Evolutionary conservation across 2,888 invertebrate genomes (phyloP).

Genomic region (Piscicola geometra): DNA sequence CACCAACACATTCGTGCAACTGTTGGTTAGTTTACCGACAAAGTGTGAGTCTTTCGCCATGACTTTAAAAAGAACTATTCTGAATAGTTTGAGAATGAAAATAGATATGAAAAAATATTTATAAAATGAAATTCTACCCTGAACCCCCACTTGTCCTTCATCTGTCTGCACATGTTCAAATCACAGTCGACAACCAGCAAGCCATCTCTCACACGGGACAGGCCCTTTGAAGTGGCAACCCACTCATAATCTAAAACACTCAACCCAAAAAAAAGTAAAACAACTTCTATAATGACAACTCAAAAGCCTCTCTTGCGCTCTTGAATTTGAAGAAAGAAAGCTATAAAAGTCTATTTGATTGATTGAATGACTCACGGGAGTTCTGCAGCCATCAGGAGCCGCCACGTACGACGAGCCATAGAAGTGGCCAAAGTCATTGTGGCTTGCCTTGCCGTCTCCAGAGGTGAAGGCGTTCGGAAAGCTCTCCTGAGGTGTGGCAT

Average conservation of each 20-base stretch:
- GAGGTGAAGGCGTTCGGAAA: constrained; percentile 78
- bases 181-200: constrained; percentile 82
- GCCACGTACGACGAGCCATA: constrained; percentile 92
- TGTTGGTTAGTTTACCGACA: too few relatives aligned
- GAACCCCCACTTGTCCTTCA: constrained; percentile 88
- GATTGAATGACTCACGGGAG: constrained; percentile 65
- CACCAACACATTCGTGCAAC: too few relatives aligned
- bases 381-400: constrained; percentile 85
- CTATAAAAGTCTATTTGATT: neutral
- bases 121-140: too few relatives aligned
- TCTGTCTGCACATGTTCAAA: constrained; percentile 86
- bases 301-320: neutral
- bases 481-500: constrained; percentile 60
- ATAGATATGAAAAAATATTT: too few relatives aligned
- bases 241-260: neutral
- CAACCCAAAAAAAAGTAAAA: neutral
- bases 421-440: constrained; percentile 80
- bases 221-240: constrained; percentile 58
- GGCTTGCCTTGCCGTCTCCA: constrained; percentile 70
- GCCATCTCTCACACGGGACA: constrained; percentile 74
- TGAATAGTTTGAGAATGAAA: too few relatives aligned
- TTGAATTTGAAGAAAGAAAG: too few relatives aligned
- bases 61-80: too few relatives aligned
- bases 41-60: too few relatives aligned
- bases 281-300: neutral